Evolutionary conservation across 2,797 vertebrate species (phyloP).

Genomic region (Coreius guichenoti): DNA sequence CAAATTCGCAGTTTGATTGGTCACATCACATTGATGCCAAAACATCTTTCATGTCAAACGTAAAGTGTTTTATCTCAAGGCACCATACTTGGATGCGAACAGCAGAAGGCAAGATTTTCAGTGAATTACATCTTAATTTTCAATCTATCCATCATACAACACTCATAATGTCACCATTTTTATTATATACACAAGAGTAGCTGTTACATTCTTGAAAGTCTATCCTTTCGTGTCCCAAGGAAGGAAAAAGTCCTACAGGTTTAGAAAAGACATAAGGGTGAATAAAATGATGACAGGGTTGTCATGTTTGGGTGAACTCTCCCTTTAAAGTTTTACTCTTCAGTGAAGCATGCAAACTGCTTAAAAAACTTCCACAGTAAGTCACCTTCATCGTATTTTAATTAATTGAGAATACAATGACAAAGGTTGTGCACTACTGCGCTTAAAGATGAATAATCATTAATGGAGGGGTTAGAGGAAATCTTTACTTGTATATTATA

Average conservation of each 20-base stretch:
- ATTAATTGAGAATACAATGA: conserved; percentile 6
- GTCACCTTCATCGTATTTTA: conserved; percentile 14
- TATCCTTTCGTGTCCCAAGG: neutral
- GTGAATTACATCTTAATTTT: neutral
- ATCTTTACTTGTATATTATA: conserved; percentile 22
- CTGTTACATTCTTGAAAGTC: neutral
- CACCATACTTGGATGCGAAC: neutral
- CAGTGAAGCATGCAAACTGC: neutral
- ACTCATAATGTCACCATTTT: neutral
- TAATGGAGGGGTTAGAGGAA: conserved; percentile 3
- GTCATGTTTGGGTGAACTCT: neutral
- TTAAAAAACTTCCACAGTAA: conserved; percentile 6
- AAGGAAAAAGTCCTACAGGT: neutral
- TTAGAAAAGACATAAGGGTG: neutral
- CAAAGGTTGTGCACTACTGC: neutral
- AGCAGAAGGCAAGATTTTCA: neutral
- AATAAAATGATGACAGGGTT: neutral
- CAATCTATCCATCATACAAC: neutral
- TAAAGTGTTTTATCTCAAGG: neutral
- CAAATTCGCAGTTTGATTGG: neutral
- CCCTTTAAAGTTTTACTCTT: neutral
- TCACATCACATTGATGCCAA: neutral
- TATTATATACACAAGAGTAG: neutral
- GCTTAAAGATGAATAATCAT: conserved; percentile 34
- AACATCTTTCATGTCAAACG: neutral